Evolutionary conservation across 1,140 invertebrate genomes (phyloP).

Genomic region (Chironomus tepperi): DNA sequence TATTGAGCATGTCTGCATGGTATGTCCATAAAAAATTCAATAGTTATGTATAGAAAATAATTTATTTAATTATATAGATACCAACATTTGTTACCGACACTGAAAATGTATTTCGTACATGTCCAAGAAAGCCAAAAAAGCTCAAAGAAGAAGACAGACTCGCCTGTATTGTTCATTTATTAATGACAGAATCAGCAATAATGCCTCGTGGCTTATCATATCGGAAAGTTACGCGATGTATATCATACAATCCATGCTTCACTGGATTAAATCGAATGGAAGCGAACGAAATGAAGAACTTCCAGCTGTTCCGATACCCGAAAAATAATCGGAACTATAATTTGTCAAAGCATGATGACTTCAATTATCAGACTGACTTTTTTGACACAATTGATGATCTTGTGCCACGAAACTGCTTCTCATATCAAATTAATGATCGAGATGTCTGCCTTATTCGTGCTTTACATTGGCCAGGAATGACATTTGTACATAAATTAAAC

Average conservation of each 20-base stretch:
- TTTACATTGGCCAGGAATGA: conserved; percentile 65
- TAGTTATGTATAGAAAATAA: background rate
- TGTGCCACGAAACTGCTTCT: conserved; percentile 33
- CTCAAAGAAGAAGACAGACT: conserved; percentile 70
- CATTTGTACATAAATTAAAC: conserved; percentile 58
- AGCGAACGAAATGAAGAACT: conserved; percentile 52
- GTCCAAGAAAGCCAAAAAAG: conserved; percentile 41
- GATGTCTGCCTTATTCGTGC: conserved; percentile 52
- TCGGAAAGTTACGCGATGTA: conserved; percentile 52
- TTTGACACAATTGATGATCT: conserved; percentile 55
- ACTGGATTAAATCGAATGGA: conserved; percentile 52
- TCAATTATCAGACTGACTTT: conserved; percentile 69
- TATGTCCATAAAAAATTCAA: conserved; percentile 27
- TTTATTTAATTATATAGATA: conserved; percentile 30
- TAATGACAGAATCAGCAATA: conserved; percentile 57
- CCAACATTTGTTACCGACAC: conserved; percentile 38
- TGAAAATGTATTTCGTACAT: conserved; percentile 42
- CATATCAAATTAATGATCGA: conserved; percentile 43
- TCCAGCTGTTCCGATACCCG: conserved; percentile 55
- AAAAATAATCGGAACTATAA: conserved; percentile 62
- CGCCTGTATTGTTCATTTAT: conserved; percentile 54
- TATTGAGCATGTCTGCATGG: conserved; percentile 41
- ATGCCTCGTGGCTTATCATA: conserved; percentile 62
- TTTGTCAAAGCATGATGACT: conserved; percentile 57
- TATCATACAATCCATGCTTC: conserved; percentile 58